Base-by-base conservation (phyloP, 2,888 invertebrate species). In the Rhamphomyia laevipes region DNA sequence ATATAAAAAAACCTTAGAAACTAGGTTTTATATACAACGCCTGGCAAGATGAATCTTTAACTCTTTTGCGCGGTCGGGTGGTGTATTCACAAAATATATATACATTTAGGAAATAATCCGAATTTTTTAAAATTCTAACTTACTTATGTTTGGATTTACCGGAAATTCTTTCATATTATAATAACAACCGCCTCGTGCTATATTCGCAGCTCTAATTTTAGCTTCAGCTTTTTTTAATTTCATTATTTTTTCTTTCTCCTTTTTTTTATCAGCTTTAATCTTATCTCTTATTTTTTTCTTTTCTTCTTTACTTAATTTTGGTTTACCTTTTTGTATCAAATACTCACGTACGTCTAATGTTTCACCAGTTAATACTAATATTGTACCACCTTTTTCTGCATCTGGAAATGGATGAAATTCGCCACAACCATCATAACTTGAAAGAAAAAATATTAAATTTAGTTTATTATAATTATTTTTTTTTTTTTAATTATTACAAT, bases 351-450 rank as follows among this genome's bases (percentile, higher is more conserved):
- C 55, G 0, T 67, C 62, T 47, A 66, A 67, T 9, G 68, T 74
- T 35, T 72, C 63, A 1, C 71, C 75, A 10, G 62, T 65, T 1
- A 76, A 60, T 0, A 76, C 68, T 43, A 74, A 50, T 2, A 75
- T 53, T 0, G 77, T 76, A 1, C 76, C 77, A 0, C 72, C 71
- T 55, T 76, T 73, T 0, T 64, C 13, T 0, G 65, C 71, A 46
- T 71, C 71, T 0, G 77, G 77, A 53, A 66, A 76, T 10, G 70
- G 63, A n/a, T 75, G 74, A 45, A 76, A 75, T 40, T 61, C 57
- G 5, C 50, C 53, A 4, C 59, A 56, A 47, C 58, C 59, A 0
- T 56, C 53, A 52, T 70, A 70, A 45, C 70, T 68, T 15, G 30
- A 56, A 47, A 12, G 9, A 45, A 51, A 16, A 15, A 16, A 44